phyloP scores from a whole-genome alignment of 2,888 invertebrate species.

The Proisotoma minuta region DNA sequence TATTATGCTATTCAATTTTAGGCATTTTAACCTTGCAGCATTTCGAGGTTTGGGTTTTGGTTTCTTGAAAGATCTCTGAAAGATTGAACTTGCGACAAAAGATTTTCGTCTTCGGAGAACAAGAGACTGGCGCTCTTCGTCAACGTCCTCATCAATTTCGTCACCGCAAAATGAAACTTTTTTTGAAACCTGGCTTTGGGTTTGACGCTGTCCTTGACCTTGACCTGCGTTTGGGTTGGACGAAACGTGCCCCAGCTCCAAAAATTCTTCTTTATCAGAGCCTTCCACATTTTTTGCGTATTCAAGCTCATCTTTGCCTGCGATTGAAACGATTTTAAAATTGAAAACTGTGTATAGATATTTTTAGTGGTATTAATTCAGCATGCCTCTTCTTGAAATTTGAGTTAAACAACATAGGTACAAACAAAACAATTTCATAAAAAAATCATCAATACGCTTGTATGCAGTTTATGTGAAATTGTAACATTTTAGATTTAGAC shows the following conservation, averaged over 20 bases:
- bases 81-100: not conserved
- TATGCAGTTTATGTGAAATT: too few relatives aligned
- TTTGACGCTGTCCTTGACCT: not conserved
- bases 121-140: not conserved
- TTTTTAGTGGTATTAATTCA: too few relatives aligned
- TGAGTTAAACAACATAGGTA: too few relatives aligned
- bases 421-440: too few relatives aligned
- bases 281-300: not conserved
- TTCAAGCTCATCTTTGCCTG: not conserved
- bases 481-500: too few relatives aligned
- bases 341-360: too few relatives aligned
- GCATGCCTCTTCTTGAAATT: too few relatives aligned
- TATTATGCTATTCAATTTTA: not conserved
- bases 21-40: not conserved
- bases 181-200: not conserved
- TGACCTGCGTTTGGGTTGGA: not conserved
- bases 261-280: not conserved
- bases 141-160: not conserved
- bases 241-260: not conserved
- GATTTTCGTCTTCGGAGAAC: conserved; percentile 1
- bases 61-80: conserved; percentile 5
- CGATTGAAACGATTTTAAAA: too few relatives aligned
- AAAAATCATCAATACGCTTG: too few relatives aligned
- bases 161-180: conserved; percentile 5
- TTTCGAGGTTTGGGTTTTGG: not conserved